Conservation (phyloP, 2,888 invertebrate genomes). For the Netelia inedita region DNA sequence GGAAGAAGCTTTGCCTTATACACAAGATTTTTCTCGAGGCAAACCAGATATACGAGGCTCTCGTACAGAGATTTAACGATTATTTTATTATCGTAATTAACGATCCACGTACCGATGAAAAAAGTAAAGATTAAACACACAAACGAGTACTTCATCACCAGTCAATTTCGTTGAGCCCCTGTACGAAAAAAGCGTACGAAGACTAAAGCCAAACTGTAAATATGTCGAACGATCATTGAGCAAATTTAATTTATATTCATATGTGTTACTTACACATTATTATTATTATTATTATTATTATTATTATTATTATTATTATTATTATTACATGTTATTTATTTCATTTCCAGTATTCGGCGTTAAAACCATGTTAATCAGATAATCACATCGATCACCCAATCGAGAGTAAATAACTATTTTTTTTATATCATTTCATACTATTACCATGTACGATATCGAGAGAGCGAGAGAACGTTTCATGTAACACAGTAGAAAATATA, state of each 20-base stretch:
- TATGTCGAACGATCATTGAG: constrained; percentile 42
- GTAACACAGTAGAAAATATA: constrained; percentile 40
- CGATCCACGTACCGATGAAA: constrained; percentile 27
- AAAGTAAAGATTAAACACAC: constrained; percentile 39
- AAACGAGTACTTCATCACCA: constrained; percentile 34
- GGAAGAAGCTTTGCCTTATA: constrained; percentile 30
- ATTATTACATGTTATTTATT: constrained; percentile 61
- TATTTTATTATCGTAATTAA: constrained; percentile 34
- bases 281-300: constrained; percentile 37
- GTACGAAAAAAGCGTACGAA: constrained; percentile 51
- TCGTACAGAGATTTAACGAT: constrained; percentile 61
- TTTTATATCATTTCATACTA: not conserved
- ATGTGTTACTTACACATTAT: constrained; percentile 23
- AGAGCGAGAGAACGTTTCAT: not conserved
- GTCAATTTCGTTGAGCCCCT: constrained; percentile 53
- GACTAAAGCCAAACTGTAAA: constrained; percentile 71
- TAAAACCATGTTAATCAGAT: constrained; percentile 15
- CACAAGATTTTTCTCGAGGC: constrained; percentile 43
- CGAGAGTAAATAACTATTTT: constrained; percentile 9
- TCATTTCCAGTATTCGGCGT: constrained; percentile 63
- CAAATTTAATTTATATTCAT: constrained; percentile 41
- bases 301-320: constrained; percentile 6
- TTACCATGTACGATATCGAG: constrained; percentile 5
- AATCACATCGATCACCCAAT: constrained; percentile 1
- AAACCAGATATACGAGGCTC: constrained; percentile 61